Conservation (phyloP, 2,797 vertebrate species). For the Centropyge bicolor region DNA sequence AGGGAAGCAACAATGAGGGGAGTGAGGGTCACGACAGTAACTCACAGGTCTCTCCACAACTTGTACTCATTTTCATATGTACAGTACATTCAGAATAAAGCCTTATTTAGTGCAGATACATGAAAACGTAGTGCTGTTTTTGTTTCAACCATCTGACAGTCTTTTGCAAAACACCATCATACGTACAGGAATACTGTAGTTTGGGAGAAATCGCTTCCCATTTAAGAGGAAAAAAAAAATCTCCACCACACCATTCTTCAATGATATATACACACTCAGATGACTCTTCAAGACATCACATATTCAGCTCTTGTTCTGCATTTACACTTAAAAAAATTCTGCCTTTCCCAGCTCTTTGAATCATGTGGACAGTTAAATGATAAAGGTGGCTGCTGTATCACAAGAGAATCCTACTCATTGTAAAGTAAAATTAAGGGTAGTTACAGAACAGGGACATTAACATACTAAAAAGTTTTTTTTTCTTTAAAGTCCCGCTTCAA, state of each 20-base stretch:
- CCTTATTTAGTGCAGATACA: conserved; percentile 82
- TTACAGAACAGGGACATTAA: conserved; percentile 25
- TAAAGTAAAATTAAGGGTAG: conserved; percentile 39
- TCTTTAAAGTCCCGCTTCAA: conserved; percentile 19
- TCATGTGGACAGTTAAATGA: conserved; percentile 31
- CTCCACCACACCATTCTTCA: conserved; percentile 18
- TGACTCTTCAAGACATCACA: conserved; percentile 39
- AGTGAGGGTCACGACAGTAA: conserved; percentile 54
- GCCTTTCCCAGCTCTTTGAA: conserved; percentile 8
- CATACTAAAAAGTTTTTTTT: not conserved
- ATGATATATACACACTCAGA: conserved; percentile 36
- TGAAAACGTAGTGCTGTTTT: conserved; percentile 66
- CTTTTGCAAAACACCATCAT: conserved; percentile 43
- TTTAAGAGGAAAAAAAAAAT: conserved; percentile 32
- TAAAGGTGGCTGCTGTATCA: conserved; percentile 38
- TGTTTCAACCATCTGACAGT: conserved; percentile 53
- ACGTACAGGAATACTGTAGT: conserved; percentile 40
- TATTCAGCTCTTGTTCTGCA: conserved; percentile 41
- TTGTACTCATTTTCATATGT: conserved; percentile 72
- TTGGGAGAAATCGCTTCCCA: conserved; percentile 26
- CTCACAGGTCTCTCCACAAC: conserved; percentile 66
- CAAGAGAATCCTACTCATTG: conserved; percentile 35
- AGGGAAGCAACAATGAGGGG: conserved; percentile 40
- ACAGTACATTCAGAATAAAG: conserved; percentile 86
- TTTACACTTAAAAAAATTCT: conserved; percentile 42